These are phyloP conservation scores for Propsilocerus akamusi DNA, from an alignment of 1,140 invertebrate genomes.

Conservation along the genomic window DNA sequence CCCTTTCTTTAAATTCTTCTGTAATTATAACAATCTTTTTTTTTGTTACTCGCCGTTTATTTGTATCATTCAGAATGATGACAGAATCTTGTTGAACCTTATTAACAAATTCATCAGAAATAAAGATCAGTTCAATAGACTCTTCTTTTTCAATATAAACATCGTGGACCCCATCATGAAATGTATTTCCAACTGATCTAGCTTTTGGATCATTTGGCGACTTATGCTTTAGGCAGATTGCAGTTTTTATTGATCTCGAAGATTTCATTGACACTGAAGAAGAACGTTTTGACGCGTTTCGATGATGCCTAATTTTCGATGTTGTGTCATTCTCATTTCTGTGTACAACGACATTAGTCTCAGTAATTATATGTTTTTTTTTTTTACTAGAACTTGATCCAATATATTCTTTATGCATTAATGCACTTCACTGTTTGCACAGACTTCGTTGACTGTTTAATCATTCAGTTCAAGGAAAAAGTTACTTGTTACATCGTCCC, in stretches of 20 bases:
- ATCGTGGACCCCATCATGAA: background rate
- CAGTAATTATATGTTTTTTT: background rate
- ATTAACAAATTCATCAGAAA: slow-evolving; percentile 7
- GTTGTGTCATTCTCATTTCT: background rate
- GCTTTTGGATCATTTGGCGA: slow-evolving; percentile 1
- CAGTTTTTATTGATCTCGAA: background rate
- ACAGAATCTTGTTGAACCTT: background rate
- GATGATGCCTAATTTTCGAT: too few species aligned
- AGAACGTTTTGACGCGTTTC: background rate
- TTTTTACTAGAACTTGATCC: background rate
- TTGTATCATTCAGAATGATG: background rate
- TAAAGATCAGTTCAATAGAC: slow-evolving; percentile 8
- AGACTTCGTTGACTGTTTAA: background rate
- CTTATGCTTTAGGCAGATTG: background rate
- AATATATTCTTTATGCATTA: background rate
- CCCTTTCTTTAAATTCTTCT: background rate
- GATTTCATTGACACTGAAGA: slow-evolving; percentile 4
- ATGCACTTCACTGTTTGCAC: background rate
- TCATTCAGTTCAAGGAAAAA: background rate
- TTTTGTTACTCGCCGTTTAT: background rate
- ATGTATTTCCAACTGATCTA: slow-evolving; percentile 6
- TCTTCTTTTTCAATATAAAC: background rate
- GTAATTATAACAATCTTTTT: background rate
- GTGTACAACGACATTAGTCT: background rate
- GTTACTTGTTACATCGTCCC: background rate